These are phyloP conservation scores for Drosophila lutescens DNA, from an alignment of 2,888 invertebrate genomes.

Conservation along the genomic window DNA sequence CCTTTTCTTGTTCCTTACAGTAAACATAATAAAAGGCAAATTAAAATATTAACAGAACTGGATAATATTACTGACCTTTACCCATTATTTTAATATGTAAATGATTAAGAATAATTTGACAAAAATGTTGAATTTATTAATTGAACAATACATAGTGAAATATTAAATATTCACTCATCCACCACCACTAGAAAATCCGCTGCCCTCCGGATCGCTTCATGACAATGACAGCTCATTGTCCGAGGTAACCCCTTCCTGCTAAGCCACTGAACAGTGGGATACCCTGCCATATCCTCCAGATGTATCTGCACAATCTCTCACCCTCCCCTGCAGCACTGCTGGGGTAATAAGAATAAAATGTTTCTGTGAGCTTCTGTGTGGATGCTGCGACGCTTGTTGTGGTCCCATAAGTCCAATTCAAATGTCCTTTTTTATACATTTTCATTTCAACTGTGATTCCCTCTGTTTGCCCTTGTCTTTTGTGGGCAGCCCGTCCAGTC, in stretches of 20 bases:
- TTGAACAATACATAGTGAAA: too few relatives aligned
- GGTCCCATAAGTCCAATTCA: conserved; percentile 82
- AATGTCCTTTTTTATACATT: conserved; percentile 82
- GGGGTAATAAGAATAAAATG: conserved; percentile 79
- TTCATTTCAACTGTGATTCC: conserved; percentile 80
- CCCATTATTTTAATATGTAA: too few relatives aligned
- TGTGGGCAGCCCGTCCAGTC: conserved; percentile 14
- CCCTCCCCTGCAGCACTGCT: conserved; percentile 15
- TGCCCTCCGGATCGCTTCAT: conserved; percentile 28
- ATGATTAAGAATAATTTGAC: too few relatives aligned
- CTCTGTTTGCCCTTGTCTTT: conserved; percentile 48
- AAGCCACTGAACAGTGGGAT: conserved; percentile 31
- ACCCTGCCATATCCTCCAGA: conserved; percentile 39
- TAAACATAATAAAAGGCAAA: too few relatives aligned
- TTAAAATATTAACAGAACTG: too few relatives aligned
- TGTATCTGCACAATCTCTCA: conserved; percentile 52
- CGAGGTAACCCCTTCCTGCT: conserved; percentile 14
- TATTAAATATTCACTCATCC: too few relatives aligned
- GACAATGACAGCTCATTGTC: conserved; percentile 54
- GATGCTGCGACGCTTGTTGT: conserved; percentile 61
- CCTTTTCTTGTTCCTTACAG: too few relatives aligned
- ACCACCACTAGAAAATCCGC: neutral
- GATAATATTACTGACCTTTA: too few relatives aligned
- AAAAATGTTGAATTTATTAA: too few relatives aligned
- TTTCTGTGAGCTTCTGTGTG: conserved; percentile 50